Base-by-base conservation (phyloP, 1,140 invertebrate species). In the Ceratosolen fusciceps region DNA sequence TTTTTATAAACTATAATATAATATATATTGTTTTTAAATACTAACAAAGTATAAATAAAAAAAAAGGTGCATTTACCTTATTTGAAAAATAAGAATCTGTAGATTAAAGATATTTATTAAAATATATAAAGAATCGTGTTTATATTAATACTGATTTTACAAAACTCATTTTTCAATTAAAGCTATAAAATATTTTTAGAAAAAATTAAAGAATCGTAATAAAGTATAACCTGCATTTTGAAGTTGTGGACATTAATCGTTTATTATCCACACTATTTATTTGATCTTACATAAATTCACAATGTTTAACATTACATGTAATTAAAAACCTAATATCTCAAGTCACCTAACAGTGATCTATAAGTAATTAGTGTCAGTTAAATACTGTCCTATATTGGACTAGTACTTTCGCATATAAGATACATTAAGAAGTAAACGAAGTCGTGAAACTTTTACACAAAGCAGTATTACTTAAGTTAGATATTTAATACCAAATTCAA, bases 211-310 rank as follows among this genome's bases (percentile, higher is more conserved):
- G 67, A 24, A 43, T 60, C 58, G 60, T n/a, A 71, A 70, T 60
- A 71, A 77, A 71, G 12, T 60, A 65, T 73, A 79, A 75, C 73
- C 78, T 80, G 78, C 78, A 80, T 75, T 80, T 75, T 80, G 54
- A 80, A 74, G 62, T 80, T 10, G 65, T 71, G 65, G n/a, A 80
- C 73, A 74, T 26, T 34, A 52, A 65, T 58, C 49, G 19, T 79
- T 74, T 67, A 56, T 43, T 74, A 47, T 47, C 62, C 71, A 80
- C 49, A 58, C 21, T 52, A 37, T 75, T 80, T 80, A 80, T 80
- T 80, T 70, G 12, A 80, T 60, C 29, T 74, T 80, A 80, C 73
- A 80, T 80, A 49, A 70, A 29, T 75, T 80, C 73, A 80, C 49
- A 70, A 75, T 60, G 14, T 80, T 75, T 71, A 75, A 80, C 73